Percentiles rank a stretch among this genome's conserved stretches.
Conservation (phyloP, 2,797 vertebrate species). For the Melanitta fusca region DNA sequence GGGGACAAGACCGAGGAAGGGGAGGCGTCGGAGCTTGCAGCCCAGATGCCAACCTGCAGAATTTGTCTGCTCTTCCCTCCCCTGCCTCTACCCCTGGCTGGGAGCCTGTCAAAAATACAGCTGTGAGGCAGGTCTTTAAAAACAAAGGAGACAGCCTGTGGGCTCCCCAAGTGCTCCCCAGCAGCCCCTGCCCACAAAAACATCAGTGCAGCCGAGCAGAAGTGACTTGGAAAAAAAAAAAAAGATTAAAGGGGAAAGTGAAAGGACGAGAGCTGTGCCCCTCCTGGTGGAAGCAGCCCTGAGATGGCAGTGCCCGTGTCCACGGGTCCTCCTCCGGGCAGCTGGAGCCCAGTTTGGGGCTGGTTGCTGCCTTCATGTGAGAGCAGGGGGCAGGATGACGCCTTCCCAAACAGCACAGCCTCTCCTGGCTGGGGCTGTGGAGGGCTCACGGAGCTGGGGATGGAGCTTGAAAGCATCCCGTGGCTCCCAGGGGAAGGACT, state of each 20-base stretch:
- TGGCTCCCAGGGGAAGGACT: not conserved
- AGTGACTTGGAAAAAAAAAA: not conserved
- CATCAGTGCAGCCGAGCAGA: accelerated
- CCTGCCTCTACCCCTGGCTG: not conserved
- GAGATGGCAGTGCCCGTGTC: accelerated
- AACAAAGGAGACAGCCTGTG: not conserved
- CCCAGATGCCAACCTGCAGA: not conserved
- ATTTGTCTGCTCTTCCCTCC: not conserved
- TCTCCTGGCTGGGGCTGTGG: not conserved
- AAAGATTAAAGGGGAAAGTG: not conserved
- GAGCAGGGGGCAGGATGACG: not conserved
- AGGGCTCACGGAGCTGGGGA: not conserved
- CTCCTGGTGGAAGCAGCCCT: not conserved
- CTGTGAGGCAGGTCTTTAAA: not conserved
- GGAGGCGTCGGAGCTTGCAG: not conserved
- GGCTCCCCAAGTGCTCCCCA: not conserved
- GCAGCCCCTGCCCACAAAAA: constrained; percentile 10
- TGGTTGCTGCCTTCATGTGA: no score
- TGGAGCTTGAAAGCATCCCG: not conserved
- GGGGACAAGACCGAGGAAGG: not conserved
- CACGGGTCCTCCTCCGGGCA: not conserved
- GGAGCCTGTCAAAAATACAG: not conserved
- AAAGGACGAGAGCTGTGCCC: accelerated
- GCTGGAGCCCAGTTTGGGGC: accelerated
- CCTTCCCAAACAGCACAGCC: not conserved